Conservation (phyloP, 2,113 vertebrate species). For the Brienomyrus longianalis region DNA sequence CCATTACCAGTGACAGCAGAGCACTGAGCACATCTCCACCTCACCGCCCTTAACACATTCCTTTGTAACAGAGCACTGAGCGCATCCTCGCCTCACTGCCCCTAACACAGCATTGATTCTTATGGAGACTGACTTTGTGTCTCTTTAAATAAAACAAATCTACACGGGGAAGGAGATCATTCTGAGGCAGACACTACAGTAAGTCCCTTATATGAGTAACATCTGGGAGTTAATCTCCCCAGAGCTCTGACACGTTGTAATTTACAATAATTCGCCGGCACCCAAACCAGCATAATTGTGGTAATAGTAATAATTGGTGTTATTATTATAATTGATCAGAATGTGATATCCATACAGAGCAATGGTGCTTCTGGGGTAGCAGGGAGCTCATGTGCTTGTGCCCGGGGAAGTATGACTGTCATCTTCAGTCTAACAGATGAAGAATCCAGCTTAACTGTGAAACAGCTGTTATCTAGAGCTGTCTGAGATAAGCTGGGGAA, state of each 20-base stretch:
- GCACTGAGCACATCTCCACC: neutral
- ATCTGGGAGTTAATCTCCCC: neutral
- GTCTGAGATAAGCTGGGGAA: neutral
- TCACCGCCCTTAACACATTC: neutral
- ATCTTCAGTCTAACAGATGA: neutral
- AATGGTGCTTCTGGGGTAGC: neutral
- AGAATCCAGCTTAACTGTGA: neutral
- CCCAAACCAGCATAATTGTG: neutral
- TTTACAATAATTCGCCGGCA: neutral
- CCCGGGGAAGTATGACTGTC: neutral
- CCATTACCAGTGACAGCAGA: neutral
- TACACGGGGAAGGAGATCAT: neutral
- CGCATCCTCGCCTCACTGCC: neutral
- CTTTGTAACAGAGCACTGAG: neutral
- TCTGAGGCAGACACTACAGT: neutral
- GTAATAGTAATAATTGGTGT: neutral
- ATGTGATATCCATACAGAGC: neutral
- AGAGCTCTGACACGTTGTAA: neutral
- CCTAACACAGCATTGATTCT: neutral
- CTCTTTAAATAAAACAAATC: neutral
- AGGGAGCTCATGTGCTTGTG: neutral
- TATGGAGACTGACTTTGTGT: neutral
- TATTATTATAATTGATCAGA: neutral
- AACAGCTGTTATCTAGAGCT: neutral
- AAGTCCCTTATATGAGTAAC: neutral